These are phyloP conservation scores for Antheraea yamamai DNA, from an alignment of 2,888 invertebrate genomes.

Conservation along the genomic window DNA sequence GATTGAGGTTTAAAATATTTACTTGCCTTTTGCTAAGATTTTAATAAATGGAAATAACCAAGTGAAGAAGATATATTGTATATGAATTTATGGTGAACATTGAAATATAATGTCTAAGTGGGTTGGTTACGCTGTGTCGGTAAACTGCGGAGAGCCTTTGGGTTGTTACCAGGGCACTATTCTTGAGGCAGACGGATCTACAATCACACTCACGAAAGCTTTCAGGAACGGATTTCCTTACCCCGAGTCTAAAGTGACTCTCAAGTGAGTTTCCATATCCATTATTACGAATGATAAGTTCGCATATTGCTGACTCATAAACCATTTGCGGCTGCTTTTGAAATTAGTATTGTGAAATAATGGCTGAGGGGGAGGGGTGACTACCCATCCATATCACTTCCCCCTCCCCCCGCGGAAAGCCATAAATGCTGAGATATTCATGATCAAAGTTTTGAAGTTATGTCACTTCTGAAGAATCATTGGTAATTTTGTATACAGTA, in stretches of 20 bases:
- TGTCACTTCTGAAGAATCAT: too few species aligned
- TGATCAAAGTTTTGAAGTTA: too few species aligned
- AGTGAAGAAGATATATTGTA: not conserved
- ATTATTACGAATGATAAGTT: not conserved
- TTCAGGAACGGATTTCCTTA: conserved; percentile 90
- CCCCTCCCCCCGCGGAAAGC: too few species aligned
- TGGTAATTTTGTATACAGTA: too few species aligned
- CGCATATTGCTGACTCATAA: not conserved
- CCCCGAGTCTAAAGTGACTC: conserved; percentile 74
- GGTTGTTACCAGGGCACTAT: conserved; percentile 92
- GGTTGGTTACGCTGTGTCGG: conserved; percentile 91
- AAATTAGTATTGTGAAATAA: too few species aligned
- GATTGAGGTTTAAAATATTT: not conserved
- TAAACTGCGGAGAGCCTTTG: conserved; percentile 89
- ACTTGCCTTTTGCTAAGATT: not conserved
- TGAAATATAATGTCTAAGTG: conserved; percentile 79
- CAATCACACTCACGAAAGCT: conserved; percentile 89
- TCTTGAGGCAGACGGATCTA: conserved; percentile 85
- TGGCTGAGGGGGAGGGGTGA: too few species aligned
- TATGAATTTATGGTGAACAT: not conserved
- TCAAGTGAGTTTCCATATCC: conserved; percentile 59
- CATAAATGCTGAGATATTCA: too few species aligned
- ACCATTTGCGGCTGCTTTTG: too few species aligned
- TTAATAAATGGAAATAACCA: not conserved
- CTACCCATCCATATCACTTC: too few species aligned